A percentile compares a stretch with the other conserved stretches of the same genome.
phyloP scores from a whole-genome alignment of 2,888 invertebrate species.

The Rhyacophila evoluta region DNA sequence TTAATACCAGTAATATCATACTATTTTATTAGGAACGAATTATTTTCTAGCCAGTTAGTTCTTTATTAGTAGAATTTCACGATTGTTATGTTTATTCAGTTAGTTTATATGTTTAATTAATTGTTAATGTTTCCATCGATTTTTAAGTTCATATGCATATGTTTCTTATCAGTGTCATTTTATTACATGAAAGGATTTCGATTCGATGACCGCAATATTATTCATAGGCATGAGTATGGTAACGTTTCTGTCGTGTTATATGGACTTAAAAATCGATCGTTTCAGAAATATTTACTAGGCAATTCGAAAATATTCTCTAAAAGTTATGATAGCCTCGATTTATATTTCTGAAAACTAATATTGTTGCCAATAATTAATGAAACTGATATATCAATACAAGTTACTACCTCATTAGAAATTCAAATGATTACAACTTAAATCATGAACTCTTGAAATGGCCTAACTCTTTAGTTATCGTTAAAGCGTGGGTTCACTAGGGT shows the following conservation, averaged over 20 bases:
- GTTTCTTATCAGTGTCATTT: neutral
- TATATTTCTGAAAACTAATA: neutral
- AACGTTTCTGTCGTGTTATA: neutral
- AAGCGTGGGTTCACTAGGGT: no score
- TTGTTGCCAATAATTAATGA: neutral
- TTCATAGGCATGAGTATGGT: no score
- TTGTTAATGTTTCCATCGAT: constrained; percentile 36
- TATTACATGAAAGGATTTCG: no score
- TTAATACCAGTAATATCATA: no score
- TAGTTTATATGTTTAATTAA: constrained; percentile 37
- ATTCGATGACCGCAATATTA: no score
- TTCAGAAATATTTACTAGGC: constrained; percentile 15
- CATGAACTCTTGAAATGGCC: no score
- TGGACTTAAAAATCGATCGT: constrained; percentile 13
- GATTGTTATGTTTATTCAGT: constrained; percentile 27
- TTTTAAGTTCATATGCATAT: constrained; percentile 8
- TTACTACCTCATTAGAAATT: constrained; percentile 28
- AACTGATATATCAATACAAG: constrained; percentile 8
- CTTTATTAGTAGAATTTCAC: constrained; percentile 26
- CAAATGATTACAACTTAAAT: neutral
- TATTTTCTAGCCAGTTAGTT: constrained; percentile 3
- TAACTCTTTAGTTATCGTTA: no score
- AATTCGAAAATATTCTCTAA: neutral
- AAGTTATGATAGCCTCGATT: neutral
- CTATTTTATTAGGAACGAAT: neutral